phyloP scores from a whole-genome alignment of 2,888 invertebrate genomes.

The Melinaea marsaeus region DNA sequence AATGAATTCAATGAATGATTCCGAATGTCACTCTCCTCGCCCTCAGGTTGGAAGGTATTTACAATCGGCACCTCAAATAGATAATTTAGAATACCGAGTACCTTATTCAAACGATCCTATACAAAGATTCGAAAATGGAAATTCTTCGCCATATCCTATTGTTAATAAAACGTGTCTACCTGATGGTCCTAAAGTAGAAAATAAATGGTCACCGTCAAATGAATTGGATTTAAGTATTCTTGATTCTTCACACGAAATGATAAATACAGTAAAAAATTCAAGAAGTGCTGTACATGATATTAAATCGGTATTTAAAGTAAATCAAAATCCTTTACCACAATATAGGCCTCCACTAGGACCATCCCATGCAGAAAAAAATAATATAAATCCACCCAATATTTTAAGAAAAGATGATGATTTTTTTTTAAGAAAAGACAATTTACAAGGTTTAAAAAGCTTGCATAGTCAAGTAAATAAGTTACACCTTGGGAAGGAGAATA shows the following conservation, averaged over 20 bases:
- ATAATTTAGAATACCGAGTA: slow-evolving; percentile 34
- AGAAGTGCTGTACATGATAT: slow-evolving; percentile 24
- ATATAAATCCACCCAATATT: slow-evolving; percentile 43
- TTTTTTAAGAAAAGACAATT: slow-evolving; percentile 56
- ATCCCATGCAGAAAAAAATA: slow-evolving; percentile 42
- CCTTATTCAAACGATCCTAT: slow-evolving; percentile 54
- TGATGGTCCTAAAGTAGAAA: slow-evolving; percentile 31
- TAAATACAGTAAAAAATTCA: slow-evolving; percentile 18
- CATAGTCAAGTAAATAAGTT: slow-evolving; percentile 44
- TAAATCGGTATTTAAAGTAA: not conserved
- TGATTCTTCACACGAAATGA: slow-evolving; percentile 47
- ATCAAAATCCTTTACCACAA: slow-evolving; percentile 14
- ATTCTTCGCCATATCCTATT: slow-evolving; percentile 60
- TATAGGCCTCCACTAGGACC: slow-evolving; percentile 31
- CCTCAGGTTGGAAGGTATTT: slow-evolving; percentile 53
- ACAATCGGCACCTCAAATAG: slow-evolving; percentile 38
- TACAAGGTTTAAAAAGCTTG: slow-evolving; percentile 40
- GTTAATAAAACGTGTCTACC: slow-evolving; percentile 48
- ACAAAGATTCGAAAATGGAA: slow-evolving; percentile 56
- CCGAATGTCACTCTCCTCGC: slow-evolving; percentile 67
- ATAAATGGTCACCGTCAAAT: slow-evolving; percentile 51
- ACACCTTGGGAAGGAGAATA: slow-evolving; percentile 56
- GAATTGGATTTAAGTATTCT: slow-evolving; percentile 66
- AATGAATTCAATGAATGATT: slow-evolving; percentile 48
- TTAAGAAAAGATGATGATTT: slow-evolving; percentile 53